Conservation (phyloP, 2,888 invertebrate species). For the Nomada lathburiana region DNA sequence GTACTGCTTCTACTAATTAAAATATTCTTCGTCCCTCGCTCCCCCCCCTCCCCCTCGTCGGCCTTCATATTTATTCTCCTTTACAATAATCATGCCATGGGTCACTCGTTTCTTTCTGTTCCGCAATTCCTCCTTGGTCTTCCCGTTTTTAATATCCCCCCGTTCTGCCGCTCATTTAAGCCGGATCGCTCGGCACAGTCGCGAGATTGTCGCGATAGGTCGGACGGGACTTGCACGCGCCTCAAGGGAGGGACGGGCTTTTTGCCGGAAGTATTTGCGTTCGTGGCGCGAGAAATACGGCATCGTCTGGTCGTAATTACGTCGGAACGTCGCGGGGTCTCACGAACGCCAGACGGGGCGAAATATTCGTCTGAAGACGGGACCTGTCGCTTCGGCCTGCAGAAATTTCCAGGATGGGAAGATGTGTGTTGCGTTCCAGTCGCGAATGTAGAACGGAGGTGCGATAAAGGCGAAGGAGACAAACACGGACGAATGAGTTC, state of each 20-base stretch:
- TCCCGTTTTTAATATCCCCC: conserved; percentile 16
- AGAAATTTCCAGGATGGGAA: conserved; percentile 38
- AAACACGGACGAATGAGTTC: conserved; percentile 57
- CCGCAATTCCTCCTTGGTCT: conserved; percentile 6
- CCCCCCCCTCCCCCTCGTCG: not conserved
- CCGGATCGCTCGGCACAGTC: conserved; percentile 15
- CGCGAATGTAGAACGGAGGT: conserved; percentile 37
- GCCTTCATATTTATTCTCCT: not conserved
- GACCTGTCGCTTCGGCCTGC: conserved; percentile 45
- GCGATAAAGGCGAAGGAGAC: conserved; percentile 51
- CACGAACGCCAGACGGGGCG: conserved; percentile 3
- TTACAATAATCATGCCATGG: not conserved
- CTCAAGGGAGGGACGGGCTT: not conserved
- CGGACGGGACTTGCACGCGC: not conserved
- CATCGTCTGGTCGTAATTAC: conserved; percentile 49
- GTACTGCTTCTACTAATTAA: too few species aligned
- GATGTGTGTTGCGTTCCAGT: conserved; percentile 46
- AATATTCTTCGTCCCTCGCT: too few species aligned
- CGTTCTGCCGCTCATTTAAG: not conserved
- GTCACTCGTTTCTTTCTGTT: conserved; percentile 11
- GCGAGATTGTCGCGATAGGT: not conserved
- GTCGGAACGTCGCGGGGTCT: conserved; percentile 48
- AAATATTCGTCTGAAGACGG: conserved; percentile 56
- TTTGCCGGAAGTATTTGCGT: conserved; percentile 33
- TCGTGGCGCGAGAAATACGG: conserved; percentile 39